A percentile compares a stretch with the other conserved stretches of the same genome.
Evolutionary conservation across 2,113 vertebrate genomes (phyloP).

Genomic region (Hippocampus abdominalis): DNA sequence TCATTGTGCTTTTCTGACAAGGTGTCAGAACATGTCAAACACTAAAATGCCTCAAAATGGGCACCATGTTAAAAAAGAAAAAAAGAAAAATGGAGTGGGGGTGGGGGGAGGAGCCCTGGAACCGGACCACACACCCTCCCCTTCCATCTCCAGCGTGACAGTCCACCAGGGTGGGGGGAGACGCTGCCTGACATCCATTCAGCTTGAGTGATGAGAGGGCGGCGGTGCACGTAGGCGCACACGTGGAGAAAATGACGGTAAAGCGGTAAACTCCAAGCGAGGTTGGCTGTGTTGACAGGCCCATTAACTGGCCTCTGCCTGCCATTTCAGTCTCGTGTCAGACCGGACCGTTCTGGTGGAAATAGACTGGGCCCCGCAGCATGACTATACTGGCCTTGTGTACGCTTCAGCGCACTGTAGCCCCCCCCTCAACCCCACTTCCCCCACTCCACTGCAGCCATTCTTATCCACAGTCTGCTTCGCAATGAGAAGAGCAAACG

Average conservation of each 20-base stretch:
- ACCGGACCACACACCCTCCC: constrained; percentile 55
- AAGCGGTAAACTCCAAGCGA: constrained; percentile 52
- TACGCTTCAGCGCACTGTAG: constrained; percentile 42
- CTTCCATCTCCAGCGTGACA: constrained; percentile 55
- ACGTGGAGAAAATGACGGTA: constrained; percentile 37
- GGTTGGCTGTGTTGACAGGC: constrained; percentile 62
- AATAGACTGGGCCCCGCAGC: constrained; percentile 46
- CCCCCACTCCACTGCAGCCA: constrained; percentile 10
- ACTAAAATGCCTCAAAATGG: constrained; percentile 60
- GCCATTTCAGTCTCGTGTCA: constrained; percentile 52
- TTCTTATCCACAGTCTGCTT: constrained; percentile 39
- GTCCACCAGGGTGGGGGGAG: constrained; percentile 56
- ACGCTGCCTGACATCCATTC: constrained; percentile 65
- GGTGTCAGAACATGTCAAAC: constrained; percentile 63
- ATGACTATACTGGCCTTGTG: constrained; percentile 38
- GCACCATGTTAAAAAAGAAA: constrained; percentile 37
- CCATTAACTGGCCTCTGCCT: constrained; percentile 58
- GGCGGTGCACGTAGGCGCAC: constrained; percentile 25
- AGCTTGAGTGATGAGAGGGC: constrained; percentile 62
- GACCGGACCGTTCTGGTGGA: constrained; percentile 48
- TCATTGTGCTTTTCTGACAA: constrained; percentile 67
- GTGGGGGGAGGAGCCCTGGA: constrained; percentile 44
- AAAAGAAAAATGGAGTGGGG: constrained; percentile 10
- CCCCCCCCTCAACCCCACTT: not conserved
- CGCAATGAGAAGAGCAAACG: constrained; percentile 50